Evolutionary conservation across 2,797 vertebrate species (phyloP).

Genomic region (Myiothlypis chrysogaster): DNA sequence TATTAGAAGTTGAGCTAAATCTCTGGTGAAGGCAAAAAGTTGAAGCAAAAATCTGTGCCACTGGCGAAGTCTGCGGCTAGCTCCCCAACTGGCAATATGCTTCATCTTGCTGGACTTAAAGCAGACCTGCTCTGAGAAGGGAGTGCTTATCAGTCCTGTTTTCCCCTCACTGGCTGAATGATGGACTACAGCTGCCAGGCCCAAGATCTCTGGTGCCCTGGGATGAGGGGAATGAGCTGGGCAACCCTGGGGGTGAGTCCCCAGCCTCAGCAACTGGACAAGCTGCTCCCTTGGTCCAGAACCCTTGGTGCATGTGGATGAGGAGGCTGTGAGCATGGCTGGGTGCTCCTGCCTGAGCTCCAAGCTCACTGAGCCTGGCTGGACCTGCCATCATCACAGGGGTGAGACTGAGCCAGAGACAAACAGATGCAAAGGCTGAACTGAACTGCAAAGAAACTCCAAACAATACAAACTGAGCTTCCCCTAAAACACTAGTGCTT

Average conservation of each 20-base stretch:
- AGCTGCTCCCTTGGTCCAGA: background rate
- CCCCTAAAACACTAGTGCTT: background rate
- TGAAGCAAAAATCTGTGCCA: background rate
- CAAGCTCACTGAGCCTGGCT: accelerated
- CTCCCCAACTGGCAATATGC: background rate
- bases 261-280: background rate
- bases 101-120: background rate
- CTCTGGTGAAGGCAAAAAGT: background rate
- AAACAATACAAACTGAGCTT: background rate
- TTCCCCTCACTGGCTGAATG: background rate
- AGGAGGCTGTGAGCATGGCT: background rate
- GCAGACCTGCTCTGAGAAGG: background rate
- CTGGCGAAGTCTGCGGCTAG: background rate
- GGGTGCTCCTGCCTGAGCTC: background rate
- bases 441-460: too few relatives aligned
- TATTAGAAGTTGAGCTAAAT: background rate
- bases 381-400: background rate
- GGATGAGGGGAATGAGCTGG: background rate
- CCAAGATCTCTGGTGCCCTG: accelerated
- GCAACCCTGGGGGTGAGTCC: accelerated
- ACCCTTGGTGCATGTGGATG: too few relatives aligned
- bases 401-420: background rate
- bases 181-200: accelerated
- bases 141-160: background rate
- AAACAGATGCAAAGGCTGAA: background rate